These are phyloP conservation scores for Poeciliopsis infans DNA, from an alignment of 2,797 vertebrate species.

Conservation along the genomic window DNA sequence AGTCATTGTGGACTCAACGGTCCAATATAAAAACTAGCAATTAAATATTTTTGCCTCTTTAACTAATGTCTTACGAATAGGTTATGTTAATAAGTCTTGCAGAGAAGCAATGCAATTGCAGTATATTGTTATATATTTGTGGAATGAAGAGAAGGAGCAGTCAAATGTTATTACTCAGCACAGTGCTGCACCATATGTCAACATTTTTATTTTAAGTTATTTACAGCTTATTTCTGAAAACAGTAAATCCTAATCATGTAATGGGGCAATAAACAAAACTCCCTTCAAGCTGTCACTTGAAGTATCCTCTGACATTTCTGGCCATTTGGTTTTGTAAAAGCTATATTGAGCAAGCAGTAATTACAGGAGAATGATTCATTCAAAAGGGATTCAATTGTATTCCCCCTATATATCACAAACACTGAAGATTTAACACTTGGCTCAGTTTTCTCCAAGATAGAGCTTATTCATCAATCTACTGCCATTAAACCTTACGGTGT, in stretches of 20 bases:
- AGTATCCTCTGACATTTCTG: not conserved
- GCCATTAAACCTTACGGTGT: conserved; percentile 9
- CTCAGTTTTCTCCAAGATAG: conserved; percentile 17
- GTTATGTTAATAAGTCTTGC: conserved; percentile 47
- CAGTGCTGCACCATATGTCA: not conserved
- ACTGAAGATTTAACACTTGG: conserved; percentile 14
- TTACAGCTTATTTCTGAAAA: conserved; percentile 7
- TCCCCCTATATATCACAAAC: conserved; percentile 10
- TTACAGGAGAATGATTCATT: conserved; percentile 20
- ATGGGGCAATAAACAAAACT: not conserved
- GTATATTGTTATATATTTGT: conserved; percentile 20
- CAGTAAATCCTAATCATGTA: not conserved
- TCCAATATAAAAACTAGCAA: conserved; percentile 16
- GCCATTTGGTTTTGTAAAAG: conserved; percentile 32
- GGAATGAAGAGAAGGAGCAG: not conserved
- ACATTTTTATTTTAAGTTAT: not conserved
- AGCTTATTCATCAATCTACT: conserved; percentile 21
- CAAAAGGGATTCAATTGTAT: conserved; percentile 28
- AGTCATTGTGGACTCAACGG: conserved; percentile 8
- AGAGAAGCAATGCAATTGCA: conserved; percentile 32
- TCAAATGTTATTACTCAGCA: conserved; percentile 12
- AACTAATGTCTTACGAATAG: conserved; percentile 48
- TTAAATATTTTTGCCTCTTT: conserved; percentile 35
- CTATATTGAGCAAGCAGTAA: conserved; percentile 29
- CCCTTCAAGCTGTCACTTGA: not conserved